phyloP scores from a whole-genome alignment of 1,140 invertebrate species.

The Bombus confusus region DNA sequence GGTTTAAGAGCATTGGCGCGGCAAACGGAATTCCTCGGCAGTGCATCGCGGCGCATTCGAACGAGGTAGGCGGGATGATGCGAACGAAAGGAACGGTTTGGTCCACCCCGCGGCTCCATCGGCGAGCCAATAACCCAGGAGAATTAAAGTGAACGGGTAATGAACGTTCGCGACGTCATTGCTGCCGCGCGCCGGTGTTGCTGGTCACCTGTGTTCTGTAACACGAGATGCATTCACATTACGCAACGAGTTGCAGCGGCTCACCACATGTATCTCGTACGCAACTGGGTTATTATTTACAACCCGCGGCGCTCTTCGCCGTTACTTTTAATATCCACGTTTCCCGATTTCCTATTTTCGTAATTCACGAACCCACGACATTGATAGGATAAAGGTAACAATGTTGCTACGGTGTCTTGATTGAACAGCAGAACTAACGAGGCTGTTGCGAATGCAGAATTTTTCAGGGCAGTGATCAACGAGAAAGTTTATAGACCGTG shows the following conservation, averaged over 20 bases:
- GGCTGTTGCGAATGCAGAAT: too few relatives aligned
- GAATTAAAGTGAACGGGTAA: slow-evolving; percentile 62
- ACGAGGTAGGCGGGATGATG: slow-evolving; percentile 56
- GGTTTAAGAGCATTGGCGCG: slow-evolving; percentile 43
- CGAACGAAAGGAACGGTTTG: slow-evolving; percentile 50
- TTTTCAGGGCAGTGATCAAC: neutral
- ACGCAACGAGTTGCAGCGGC: slow-evolving; percentile 65
- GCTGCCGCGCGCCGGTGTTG: neutral
- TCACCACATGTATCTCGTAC: slow-evolving; percentile 61
- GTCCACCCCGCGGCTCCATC: slow-evolving; percentile 33
- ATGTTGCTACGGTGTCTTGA: too few relatives aligned
- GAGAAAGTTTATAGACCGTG: slow-evolving; percentile 33
- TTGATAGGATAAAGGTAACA: too few relatives aligned
- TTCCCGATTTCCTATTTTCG: slow-evolving; percentile 20
- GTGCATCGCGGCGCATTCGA: slow-evolving; percentile 19
- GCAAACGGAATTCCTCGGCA: slow-evolving; percentile 24
- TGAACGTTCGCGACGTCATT: slow-evolving; percentile 36
- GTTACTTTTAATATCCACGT: slow-evolving; percentile 56
- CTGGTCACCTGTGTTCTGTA: slow-evolving; percentile 68
- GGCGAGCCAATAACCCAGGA: slow-evolving; percentile 54
- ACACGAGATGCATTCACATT: slow-evolving; percentile 71
- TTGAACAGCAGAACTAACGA: too few relatives aligned
- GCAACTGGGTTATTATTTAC: slow-evolving; percentile 73
- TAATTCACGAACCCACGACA: too few relatives aligned
- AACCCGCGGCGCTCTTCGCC: slow-evolving; percentile 37